Conservation (phyloP, 37 sponge, comb jelly and placozoan genomes). For the Spongilla lacustris region DNA sequence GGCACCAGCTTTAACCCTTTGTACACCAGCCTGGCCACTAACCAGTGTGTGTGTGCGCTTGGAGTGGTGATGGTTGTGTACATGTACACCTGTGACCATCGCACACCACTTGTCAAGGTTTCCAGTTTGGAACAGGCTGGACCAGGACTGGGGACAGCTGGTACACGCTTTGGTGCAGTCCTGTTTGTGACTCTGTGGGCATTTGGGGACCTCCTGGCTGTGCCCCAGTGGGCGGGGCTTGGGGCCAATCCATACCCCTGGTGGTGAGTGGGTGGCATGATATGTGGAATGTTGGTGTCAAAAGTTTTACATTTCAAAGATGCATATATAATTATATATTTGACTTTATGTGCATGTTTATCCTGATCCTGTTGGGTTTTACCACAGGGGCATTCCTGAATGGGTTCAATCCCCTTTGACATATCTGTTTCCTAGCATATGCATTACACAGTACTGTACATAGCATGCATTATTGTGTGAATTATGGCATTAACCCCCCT, state of each 20-base stretch:
- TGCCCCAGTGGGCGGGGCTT: constrained; percentile 50
- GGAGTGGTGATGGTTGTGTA: constrained; percentile 6
- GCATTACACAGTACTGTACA: too few relatives aligned
- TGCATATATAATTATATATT: too few relatives aligned
- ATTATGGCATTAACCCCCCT: not conserved
- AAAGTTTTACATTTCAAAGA: too few relatives aligned
- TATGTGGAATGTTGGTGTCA: not conserved
- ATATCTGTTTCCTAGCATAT: too few relatives aligned
- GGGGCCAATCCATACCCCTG: constrained; percentile 58
- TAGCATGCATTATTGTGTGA: too few relatives aligned
- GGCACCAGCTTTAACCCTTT: constrained; percentile 41
- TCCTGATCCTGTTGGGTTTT: too few relatives aligned
- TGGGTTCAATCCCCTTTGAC: too few relatives aligned
- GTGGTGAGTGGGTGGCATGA: constrained; percentile 41
- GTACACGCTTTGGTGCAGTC: constrained; percentile 52
- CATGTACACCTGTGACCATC: constrained; percentile 19
- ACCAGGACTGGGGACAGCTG: not conserved
- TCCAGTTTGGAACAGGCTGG: not conserved
- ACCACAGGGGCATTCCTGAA: too few relatives aligned
- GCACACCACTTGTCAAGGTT: constrained; percentile 27
- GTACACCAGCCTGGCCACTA: constrained; percentile 17
- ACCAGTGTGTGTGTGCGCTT: constrained; percentile 16
- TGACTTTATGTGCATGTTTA: too few relatives aligned
- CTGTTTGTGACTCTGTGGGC: constrained; percentile 52
- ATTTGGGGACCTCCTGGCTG: constrained; percentile 58